Evolutionary conservation across 1,140 invertebrate species (phyloP).

Genomic region (Pygmarrhopalites habei): DNA sequence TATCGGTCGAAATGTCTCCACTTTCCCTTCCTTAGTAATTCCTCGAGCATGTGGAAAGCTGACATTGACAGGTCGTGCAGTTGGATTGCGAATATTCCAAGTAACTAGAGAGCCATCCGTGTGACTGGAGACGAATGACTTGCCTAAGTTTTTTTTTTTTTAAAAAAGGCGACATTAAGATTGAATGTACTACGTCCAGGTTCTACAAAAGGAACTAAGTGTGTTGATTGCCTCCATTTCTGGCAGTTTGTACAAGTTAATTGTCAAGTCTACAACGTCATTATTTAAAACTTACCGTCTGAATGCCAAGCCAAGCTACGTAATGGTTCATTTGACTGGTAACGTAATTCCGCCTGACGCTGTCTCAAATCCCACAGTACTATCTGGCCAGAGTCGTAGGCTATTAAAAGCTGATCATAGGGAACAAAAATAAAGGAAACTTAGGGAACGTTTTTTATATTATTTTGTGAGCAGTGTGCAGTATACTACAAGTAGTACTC

Average conservation of each 20-base stretch:
- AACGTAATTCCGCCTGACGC: conserved; percentile 71
- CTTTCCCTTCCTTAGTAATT: conserved; percentile 69
- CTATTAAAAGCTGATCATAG: conserved; percentile 77
- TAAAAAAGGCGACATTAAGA: too few relatives aligned
- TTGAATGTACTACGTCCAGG: too few relatives aligned
- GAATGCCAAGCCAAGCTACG: conserved; percentile 90
- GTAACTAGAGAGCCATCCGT: conserved; percentile 88
- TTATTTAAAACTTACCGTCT: conserved; percentile 70
- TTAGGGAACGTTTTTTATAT: too few relatives aligned
- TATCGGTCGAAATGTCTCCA: conserved; percentile 83
- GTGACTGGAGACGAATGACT: conserved; percentile 95
- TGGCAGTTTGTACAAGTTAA: too few relatives aligned
- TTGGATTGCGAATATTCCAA: conserved; percentile 67
- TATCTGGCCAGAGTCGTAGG: conserved; percentile 87
- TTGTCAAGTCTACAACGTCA: too few relatives aligned
- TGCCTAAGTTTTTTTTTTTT: too few relatives aligned
- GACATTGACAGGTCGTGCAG: conserved; percentile 67
- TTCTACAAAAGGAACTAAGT: too few relatives aligned
- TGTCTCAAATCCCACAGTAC: conserved; percentile 91
- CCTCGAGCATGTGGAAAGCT: conserved; percentile 87
- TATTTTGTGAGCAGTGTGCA: too few relatives aligned
- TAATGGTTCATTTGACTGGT: conserved; percentile 67
- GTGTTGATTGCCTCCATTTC: too few relatives aligned
- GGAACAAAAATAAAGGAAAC: conserved; percentile 6
- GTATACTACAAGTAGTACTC: too few relatives aligned